A percentile compares a stretch with the other conserved stretches of the same genome.
phyloP scores from a whole-genome alignment of 1,140 invertebrate species.

The Drosophila arawakana region DNA sequence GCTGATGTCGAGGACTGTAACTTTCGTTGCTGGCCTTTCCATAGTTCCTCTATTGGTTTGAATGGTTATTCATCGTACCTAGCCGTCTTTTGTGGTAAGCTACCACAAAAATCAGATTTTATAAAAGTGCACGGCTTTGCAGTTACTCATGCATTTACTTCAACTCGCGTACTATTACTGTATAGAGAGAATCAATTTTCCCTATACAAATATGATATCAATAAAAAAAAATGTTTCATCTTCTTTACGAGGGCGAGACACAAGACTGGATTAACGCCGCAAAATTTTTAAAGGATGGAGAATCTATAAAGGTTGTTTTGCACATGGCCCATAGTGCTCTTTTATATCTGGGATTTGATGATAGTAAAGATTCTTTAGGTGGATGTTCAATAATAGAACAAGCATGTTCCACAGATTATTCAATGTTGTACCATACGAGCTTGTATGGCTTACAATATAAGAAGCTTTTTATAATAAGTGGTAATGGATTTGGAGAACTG shows the following conservation, averaged over 20 bases:
- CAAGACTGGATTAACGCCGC: conserved; percentile 77
- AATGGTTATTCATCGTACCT: too few species aligned
- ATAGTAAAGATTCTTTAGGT: neutral
- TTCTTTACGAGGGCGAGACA: conserved; percentile 60
- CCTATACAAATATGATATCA: conserved; percentile 17
- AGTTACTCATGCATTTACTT: neutral
- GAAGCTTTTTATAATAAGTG: conserved; percentile 66
- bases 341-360: conserved; percentile 46
- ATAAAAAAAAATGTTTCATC: conserved; percentile 27
- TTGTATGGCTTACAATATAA: conserved; percentile 51
- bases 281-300: conserved; percentile 44
- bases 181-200: conserved; percentile 63
- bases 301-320: conserved; percentile 46
- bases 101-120: conserved; percentile 25
- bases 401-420: conserved; percentile 63
- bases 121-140: conserved; percentile 62
- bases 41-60: too few species aligned
- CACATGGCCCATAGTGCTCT: conserved; percentile 71
- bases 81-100: neutral
- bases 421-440: conserved; percentile 66
- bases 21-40: too few species aligned
- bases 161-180: conserved; percentile 35
- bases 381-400: conserved; percentile 29
- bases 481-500: conserved; percentile 79
- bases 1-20: too few species aligned